Conservation (phyloP, 2,888 invertebrate species). For the Glyphotaelius pellucidus region DNA sequence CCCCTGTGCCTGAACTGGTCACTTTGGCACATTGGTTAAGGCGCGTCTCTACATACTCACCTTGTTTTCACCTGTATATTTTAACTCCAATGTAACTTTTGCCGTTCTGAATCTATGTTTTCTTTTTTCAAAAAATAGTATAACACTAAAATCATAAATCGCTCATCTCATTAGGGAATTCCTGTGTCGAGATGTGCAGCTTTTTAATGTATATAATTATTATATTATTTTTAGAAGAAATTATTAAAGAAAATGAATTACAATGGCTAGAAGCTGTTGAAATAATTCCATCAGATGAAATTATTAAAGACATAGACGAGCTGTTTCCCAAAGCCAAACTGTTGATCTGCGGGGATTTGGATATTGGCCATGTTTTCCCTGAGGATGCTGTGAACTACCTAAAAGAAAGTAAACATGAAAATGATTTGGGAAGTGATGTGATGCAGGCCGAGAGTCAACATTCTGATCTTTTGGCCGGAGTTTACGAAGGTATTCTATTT, state of each 20-base stretch:
- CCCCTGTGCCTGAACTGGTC: too few species aligned
- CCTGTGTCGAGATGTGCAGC: too few species aligned
- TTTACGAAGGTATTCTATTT: conserved; percentile 84
- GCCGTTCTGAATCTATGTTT: not conserved
- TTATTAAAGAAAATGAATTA: not conserved
- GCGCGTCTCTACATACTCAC: too few species aligned
- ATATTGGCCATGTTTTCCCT: conserved; percentile 75
- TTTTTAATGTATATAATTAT: too few species aligned
- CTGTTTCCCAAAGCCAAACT: conserved; percentile 72
- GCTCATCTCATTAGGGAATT: too few species aligned
- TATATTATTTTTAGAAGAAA: not conserved
- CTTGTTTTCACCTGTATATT: not conserved
- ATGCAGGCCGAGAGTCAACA: conserved; percentile 80
- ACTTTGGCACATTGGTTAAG: too few species aligned
- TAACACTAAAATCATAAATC: too few species aligned
- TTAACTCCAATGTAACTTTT: not conserved
- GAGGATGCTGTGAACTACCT: conserved; percentile 70
- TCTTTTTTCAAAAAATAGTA: too few species aligned
- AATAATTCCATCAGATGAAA: conserved; percentile 69
- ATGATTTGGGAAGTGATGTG: conserved; percentile 71
- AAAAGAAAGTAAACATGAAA: conserved; percentile 69
- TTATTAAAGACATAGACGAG: conserved; percentile 70
- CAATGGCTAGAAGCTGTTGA: conserved; percentile 67
- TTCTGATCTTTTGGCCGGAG: conserved; percentile 85
- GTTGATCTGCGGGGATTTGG: conserved; percentile 73